Base-by-base conservation (phyloP, 2,888 invertebrate species). In the Glaucopsyche alexis region DNA sequence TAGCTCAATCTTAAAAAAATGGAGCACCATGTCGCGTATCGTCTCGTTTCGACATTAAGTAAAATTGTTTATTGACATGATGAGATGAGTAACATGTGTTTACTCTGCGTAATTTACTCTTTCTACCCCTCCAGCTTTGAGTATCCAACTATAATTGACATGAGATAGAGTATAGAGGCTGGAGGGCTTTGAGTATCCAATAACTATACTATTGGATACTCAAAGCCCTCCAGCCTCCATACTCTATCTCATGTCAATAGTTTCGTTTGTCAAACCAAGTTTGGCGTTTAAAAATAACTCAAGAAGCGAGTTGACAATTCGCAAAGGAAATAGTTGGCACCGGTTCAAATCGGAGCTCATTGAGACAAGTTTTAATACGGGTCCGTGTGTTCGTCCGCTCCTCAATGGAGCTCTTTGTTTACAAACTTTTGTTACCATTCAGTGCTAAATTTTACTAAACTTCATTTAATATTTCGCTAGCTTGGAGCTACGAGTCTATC, bases 261-360 rank as follows among this genome's bases (percentile, higher is more conserved):
- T 60, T 60, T 60, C 42, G 73, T 75, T 52, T 75, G 75, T 75
- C 64, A 19, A 40, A 29, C 38, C 16, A 16, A 40, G 66, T 74
- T 72, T 73, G 60, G 71, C 45, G 72, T 71, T 55, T 74, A 75
- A 75, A 74, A 75, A 77, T 76, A 75, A 76, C 76, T 76, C 73
- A 72, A 77, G 71, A 69, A 69, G 76, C 55, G 71, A 76, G 74
- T 77, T 78, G 79, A 79, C 79, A 80, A 75, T 77, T 77, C 73
- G 75, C 78, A 76, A 76, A 75, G 72, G 71, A 74, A 78, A 78
- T 76, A 76, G 72, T 80, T 83, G 83, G 82, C 83, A 76, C 72
- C 67, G 72, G 42, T 71, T 81, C 82, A 82, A 82, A 72, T 74
- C 72, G 42, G 71, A 47, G 65, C 77, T 77, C 81, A 79, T 78